Evolutionary conservation across 2,113 vertebrate species (phyloP), one percentile per base, ranked within the genome.

Genomic region (Antechinus stuartii): DNA sequence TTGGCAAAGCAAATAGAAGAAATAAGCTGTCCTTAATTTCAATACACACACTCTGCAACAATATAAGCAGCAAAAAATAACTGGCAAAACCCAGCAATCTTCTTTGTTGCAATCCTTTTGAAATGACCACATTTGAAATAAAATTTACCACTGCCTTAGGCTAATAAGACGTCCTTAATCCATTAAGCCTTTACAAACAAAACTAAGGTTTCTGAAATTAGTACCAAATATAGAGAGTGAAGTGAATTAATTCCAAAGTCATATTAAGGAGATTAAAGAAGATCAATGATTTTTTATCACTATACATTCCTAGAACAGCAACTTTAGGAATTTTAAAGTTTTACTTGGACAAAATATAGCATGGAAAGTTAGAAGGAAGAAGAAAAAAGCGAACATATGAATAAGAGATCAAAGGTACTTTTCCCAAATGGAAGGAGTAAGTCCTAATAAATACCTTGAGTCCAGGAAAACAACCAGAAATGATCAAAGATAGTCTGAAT

Each of bases 161-260:
- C 84, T 97, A 97, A 95, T 92, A 92, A 97, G 91, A 47, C 90
- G 49, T 95, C 42, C 92, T 91, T 97, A 98, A 97, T 93, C 95
- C 94, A 95, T 95, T 95, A 98, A 96, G 68, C 89, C 0, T 84
- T 96, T 95, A 96, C 94, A 93, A 97, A 97, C 93, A 98, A 97
- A 95, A 54, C 54, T 95, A 95, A 98, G 89, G 90, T 93, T 97
- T 96, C 93, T 95, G 89, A 95, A 97, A 96, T 97, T 91, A 95
- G 57, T 97, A 92, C 96, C 93, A 95, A 54, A 46, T 94, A 96
- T 94, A 97, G 57, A 90, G 68, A 97, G 94, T 96, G 92, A 96
- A 96, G 46, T 94, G 84, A 97, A 96, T 90, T 0, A 95, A 97
- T 97, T 90, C 96, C 42, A 92, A 97, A 94, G 91, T 84, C 93